Evolutionary conservation across 2,113 vertebrate species (phyloP).

Genomic region (Hemicordylus capensis): DNA sequence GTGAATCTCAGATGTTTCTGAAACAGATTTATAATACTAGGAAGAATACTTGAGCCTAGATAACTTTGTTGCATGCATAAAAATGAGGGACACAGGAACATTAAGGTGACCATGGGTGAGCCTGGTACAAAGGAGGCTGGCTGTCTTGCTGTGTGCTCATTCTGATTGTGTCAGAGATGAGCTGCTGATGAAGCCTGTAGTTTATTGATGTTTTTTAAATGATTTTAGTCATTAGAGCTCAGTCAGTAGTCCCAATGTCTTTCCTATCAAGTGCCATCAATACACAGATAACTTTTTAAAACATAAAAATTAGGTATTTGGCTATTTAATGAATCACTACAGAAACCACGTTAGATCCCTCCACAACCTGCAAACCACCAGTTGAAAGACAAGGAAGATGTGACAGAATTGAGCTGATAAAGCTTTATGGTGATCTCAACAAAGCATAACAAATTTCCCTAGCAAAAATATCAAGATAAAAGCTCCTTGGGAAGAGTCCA

Average conservation of each 20-base stretch:
- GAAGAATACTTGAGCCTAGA: background rate
- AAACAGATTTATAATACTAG: background rate
- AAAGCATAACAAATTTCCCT: too few relatives aligned
- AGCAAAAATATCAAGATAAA: background rate
- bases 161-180: background rate
- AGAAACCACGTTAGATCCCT: conserved; percentile 1
- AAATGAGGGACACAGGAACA: background rate
- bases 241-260: conserved; percentile 1
- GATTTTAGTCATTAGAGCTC: conserved; percentile 10
- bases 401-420: background rate
- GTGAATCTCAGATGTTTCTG: conserved; percentile 31
- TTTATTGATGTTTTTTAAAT: conserved; percentile 38
- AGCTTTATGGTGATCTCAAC: background rate
- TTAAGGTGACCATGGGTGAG: background rate
- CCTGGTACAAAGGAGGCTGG: background rate
- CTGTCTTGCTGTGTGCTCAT: conserved; percentile 12
- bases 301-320: background rate
- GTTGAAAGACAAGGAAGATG: background rate
- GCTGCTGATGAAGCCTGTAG: conserved; percentile 23
- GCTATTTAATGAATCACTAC: background rate
- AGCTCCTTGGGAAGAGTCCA: background rate
- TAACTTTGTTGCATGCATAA: background rate
- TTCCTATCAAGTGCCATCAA: background rate
- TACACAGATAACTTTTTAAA: background rate
- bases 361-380: background rate